Evolutionary conservation across 2,113 vertebrate genomes (phyloP).

Genomic region (Gasterosteus nipponicus): DNA sequence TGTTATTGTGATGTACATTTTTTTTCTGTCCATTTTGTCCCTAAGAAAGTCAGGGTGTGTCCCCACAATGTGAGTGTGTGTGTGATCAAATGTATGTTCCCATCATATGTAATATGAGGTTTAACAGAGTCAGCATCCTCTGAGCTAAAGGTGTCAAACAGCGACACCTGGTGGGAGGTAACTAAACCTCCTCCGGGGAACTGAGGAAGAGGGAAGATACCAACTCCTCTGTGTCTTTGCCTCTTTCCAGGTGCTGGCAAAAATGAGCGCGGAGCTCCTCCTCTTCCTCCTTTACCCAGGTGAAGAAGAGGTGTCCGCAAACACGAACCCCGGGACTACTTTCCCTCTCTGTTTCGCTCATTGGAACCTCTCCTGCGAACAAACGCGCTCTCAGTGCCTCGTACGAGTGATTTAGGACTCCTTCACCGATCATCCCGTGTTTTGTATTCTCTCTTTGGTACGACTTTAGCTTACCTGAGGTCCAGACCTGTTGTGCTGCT

Average conservation of each 20-base stretch:
- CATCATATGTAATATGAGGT: no score
- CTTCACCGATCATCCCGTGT: neutral
- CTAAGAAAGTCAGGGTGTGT: no score
- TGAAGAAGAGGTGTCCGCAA: slow-evolving; percentile 79
- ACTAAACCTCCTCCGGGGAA: neutral
- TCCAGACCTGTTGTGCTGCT: neutral
- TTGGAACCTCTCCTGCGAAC: neutral
- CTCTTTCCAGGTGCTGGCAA: slow-evolving; percentile 85
- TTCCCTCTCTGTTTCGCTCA: slow-evolving; percentile 6
- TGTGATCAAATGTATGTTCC: no score
- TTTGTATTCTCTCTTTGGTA: neutral
- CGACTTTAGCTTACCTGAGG: neutral
- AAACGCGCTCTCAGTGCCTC: neutral
- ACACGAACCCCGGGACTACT: slow-evolving; percentile 2
- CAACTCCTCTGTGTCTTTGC: slow-evolving; percentile 17
- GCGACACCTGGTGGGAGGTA: slow-evolving; percentile 37
- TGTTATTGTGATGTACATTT: neutral
- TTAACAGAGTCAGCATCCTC: neutral
- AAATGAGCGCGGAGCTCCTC: slow-evolving; percentile 94
- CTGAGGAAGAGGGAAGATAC: neutral
- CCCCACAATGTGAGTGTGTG: no score
- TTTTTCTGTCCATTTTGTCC: no score
- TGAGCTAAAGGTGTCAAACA: neutral
- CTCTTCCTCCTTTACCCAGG: slow-evolving; percentile 91
- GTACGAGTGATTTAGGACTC: neutral